Percentiles rank a stretch among this genome's conserved stretches.
phyloP scores from a whole-genome alignment of 2,113 vertebrate genomes.

The Microcebus murinus region DNA sequence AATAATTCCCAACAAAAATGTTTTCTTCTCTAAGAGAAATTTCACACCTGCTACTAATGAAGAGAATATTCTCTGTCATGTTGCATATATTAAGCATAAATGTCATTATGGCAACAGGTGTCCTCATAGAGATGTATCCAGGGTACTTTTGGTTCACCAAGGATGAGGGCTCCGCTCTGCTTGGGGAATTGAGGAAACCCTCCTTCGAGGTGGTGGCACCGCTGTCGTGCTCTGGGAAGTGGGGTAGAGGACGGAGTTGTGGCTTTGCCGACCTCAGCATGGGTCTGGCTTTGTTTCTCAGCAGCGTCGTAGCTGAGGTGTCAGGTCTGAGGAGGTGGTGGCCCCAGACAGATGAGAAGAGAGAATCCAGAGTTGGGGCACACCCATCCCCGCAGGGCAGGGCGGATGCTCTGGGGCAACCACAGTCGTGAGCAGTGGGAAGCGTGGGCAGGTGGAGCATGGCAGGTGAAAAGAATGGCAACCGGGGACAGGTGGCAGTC shows the following conservation, averaged over 20 bases:
- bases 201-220: not conserved
- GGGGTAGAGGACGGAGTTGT: not conserved
- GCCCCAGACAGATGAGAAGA: not conserved
- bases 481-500: not conserved
- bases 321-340: not conserved
- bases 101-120: not conserved
- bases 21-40: not conserved
- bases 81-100: not conserved
- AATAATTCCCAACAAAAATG: not conserved
- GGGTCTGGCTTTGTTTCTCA: not conserved
- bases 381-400: not conserved
- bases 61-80: not conserved
- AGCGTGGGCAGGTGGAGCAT: not conserved
- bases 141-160: not conserved
- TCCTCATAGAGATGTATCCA: not conserved
- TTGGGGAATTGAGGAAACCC: not conserved
- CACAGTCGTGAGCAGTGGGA: not conserved
- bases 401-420: not conserved
- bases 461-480: not conserved
- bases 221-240: not conserved
- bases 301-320: not conserved
- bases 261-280: conserved; percentile 29
- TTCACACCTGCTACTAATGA: not conserved
- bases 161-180: not conserved
- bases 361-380: not conserved